Evolutionary conservation across 2,113 vertebrate species (phyloP).

Genomic region (Xiphias gladius): DNA sequence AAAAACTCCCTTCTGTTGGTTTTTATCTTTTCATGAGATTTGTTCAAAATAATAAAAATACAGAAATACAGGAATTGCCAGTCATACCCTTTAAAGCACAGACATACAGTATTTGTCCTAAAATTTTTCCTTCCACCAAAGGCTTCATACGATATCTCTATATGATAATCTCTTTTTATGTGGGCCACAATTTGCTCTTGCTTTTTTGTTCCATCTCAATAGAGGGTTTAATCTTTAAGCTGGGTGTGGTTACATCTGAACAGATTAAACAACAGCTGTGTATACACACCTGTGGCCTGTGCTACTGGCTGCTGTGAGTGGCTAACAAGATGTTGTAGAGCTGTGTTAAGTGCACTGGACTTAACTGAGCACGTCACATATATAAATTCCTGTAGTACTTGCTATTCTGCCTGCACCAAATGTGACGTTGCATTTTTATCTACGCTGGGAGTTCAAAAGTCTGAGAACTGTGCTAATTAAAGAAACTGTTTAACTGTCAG

Average conservation of each 20-base stretch:
- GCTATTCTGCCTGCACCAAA: not conserved
- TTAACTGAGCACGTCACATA: constrained; percentile 3
- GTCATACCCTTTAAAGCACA: not conserved
- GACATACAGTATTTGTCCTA: not conserved
- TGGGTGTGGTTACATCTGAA: constrained; percentile 44
- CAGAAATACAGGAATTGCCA: not conserved
- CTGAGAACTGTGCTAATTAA: not conserved
- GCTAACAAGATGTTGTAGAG: not conserved
- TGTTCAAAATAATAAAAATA: not conserved
- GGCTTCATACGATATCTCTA: not conserved
- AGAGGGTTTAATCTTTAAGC: constrained; percentile 1
- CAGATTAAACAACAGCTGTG: constrained; percentile 25
- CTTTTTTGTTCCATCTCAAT: not conserved
- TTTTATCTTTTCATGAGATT: not conserved
- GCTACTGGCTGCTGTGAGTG: not conserved
- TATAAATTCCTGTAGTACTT: not conserved
- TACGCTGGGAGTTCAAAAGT: not conserved
- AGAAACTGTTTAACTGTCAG: not conserved
- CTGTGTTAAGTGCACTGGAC: not conserved
- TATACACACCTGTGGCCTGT: not conserved
- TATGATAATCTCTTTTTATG: constrained; percentile 2
- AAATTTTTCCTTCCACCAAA: not conserved
- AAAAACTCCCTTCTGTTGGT: not conserved
- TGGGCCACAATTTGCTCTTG: not conserved
- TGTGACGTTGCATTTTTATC: not conserved